These are phyloP conservation scores for Drosophila ananassae DNA, from an alignment of 1,140 invertebrate species.

Conservation along the genomic window DNA sequence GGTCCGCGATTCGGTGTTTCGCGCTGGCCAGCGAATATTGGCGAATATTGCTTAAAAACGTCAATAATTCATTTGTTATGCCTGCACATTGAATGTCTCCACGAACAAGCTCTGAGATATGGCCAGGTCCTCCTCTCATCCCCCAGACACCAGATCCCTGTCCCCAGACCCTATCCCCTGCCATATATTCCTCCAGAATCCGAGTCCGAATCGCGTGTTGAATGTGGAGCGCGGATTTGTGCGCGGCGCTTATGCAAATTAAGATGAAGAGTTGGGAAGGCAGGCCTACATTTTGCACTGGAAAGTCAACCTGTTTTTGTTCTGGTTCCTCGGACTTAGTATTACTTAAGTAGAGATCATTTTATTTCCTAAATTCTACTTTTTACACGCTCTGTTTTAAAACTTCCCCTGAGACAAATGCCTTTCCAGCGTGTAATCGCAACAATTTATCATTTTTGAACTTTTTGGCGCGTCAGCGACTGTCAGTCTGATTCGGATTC, in stretches of 20 bases:
- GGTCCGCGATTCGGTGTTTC: slow-evolving; percentile 7
- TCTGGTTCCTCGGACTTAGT: background rate
- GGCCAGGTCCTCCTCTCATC: slow-evolving; percentile 12
- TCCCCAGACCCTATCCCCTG: background rate
- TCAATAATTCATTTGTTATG: slow-evolving; percentile 84
- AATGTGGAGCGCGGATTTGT: slow-evolving; percentile 75
- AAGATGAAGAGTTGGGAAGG: slow-evolving; percentile 46
- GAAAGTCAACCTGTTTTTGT: slow-evolving; percentile 19
- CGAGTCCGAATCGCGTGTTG: slow-evolving; percentile 54
- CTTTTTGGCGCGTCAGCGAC: slow-evolving; percentile 48
- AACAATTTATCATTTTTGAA: slow-evolving; percentile 69
- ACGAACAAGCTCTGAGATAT: slow-evolving; percentile 65
- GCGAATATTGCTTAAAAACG: slow-evolving; percentile 84
- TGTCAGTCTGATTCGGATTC: slow-evolving; percentile 23
- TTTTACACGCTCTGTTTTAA: background rate
- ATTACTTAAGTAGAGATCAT: background rate
- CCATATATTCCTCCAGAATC: background rate
- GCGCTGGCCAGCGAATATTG: slow-evolving; percentile 59
- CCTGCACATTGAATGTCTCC: slow-evolving; percentile 82
- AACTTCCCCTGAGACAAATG: background rate
- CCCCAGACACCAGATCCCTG: slow-evolving; percentile 6
- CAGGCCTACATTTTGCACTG: background rate
- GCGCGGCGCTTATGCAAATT: slow-evolving; percentile 74
- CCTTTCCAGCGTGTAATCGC: slow-evolving; percentile 23
- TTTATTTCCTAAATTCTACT: background rate